Base-by-base conservation (phyloP, 2,113 vertebrate genomes). In the Pao palembangensis region DNA sequence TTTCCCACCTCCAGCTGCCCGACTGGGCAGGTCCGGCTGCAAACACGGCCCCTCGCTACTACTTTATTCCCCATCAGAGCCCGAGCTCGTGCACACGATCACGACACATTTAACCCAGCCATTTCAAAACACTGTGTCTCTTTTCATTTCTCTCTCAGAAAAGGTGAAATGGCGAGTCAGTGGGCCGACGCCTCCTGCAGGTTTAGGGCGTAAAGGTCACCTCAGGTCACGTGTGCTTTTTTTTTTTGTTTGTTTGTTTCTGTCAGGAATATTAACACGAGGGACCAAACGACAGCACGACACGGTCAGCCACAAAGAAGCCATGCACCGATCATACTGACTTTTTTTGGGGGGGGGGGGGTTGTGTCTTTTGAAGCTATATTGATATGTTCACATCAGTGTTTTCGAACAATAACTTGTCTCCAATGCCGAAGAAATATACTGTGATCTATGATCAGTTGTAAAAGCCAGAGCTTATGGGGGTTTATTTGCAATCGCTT, bases 111-210 rank as follows among this genome's bases (percentile, higher is more conserved):
- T 5, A 59, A 54, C 52, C 67, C 19, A 31, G 51, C 66, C 1
- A 38, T 20, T 69, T 80, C 55, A 61, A 79, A 83, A 82, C 72
- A 75, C 76, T 71, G 74, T 82, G 73, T 73, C 75, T 64, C 67
- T 13, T 64, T 72, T 69, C 23, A 12, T 55, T 55, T 58, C 73
- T 52, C 17, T 46, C 17, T 16, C 34, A 38, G 34, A 8, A 11
- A 1, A 38, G 61, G 48, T 64, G 51, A 38, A 38, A 31, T 56
- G 64, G 51, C 21, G 15, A 60, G 61, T 76, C 18, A 41, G 58
- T 17, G 50, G 52, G 63, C 69, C 28, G 68, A 48, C 79, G 31
- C 75, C 70, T 80, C 68, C 60, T 58, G 79, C 51, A 54, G 61
- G 59, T 56, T 61, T 44, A 62, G 75, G 76, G 56, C 72, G 58